Evolutionary conservation across 2,888 invertebrate species (phyloP).

Genomic region (Coenonympha glycerion): DNA sequence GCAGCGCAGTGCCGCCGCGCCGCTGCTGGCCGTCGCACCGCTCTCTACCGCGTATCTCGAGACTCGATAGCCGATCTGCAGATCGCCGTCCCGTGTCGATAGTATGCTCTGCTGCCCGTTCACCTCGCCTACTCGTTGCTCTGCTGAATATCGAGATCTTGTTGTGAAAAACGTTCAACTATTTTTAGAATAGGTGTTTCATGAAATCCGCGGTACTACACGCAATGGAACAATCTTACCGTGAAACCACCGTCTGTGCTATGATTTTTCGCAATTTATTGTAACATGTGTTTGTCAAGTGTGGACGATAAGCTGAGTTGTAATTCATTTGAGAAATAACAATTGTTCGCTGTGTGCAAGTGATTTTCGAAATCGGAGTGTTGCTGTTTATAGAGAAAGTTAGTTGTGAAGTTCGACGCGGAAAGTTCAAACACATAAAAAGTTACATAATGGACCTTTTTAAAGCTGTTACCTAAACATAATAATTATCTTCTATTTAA

Average conservation of each 20-base stretch:
- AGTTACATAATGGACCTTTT: background rate
- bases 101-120: slow-evolving; percentile 52
- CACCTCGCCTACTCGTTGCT: slow-evolving; percentile 48
- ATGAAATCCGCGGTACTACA: slow-evolving; percentile 35
- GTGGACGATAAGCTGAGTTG: slow-evolving; percentile 3
- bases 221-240: slow-evolving; percentile 20
- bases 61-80: slow-evolving; percentile 44
- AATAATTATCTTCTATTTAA: background rate
- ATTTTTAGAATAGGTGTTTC: slow-evolving; percentile 48
- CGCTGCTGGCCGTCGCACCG: slow-evolving; percentile 59
- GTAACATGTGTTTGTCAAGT: slow-evolving; percentile 19
- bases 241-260: slow-evolving; percentile 16
- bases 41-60: slow-evolving; percentile 39
- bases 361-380: slow-evolving; percentile 32
- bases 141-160: slow-evolving; percentile 53
- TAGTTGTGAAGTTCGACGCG: slow-evolving; percentile 43
- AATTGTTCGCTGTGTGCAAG: slow-evolving; percentile 23
- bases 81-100: slow-evolving; percentile 40
- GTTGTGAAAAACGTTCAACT: slow-evolving; percentile 48
- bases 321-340: slow-evolving; percentile 6
- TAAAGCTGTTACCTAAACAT: background rate
- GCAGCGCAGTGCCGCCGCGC: slow-evolving; percentile 61
- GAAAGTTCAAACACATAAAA: background rate
- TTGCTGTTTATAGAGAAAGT: slow-evolving; percentile 51
- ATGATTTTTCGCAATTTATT: slow-evolving; percentile 26